Base-by-base conservation (phyloP, 2,113 vertebrate species). In the Vulpes lagopus region DNA sequence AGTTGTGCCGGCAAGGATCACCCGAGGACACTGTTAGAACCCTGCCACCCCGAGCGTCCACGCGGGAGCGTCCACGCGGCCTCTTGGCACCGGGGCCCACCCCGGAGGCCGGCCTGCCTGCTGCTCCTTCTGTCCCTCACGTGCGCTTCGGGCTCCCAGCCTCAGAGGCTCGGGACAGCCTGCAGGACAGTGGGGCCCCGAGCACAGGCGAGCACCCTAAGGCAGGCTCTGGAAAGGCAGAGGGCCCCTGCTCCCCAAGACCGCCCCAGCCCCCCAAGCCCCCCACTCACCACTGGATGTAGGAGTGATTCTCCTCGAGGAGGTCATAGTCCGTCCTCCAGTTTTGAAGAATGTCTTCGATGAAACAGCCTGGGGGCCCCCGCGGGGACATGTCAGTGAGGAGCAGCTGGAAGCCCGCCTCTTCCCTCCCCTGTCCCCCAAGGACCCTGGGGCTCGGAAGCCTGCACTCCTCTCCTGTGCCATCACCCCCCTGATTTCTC, bases 251-350 rank as follows among this genome's bases (percentile, higher is more conserved):
- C 53, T 59, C 55, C 6, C 30, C 2, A 32, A 81, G 78, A 43
- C 15, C 1, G 0, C 0, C 32, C 22, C 51, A 1, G 0, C 30
- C n/a, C 38, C 0, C 3, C 20, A 55, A 11, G 19, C 12, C 51
- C 1, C 27, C 57, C 15, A 95, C 98, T 98, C 99, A 99, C 99
- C 99, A 99, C 94, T 99, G 99, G 97, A 99, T 99, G 98, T 99
- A 99, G 0, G 99, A 99, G 98, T 99, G 99, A 92, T 99, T 99
- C 97, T 99, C 98, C 97, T 99, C 99, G 89, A 99, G 98, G 65
- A 97, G 96, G 11, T 99, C 99, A 90, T 99, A 99, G 84, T 99
- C 98, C 0, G 99, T 98, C 95, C 94, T 99, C 99, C 99, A 99
- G 12, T 98, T 98, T 15, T 99, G 99, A 80, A 99, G 99, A 95